phyloP scores from a whole-genome alignment of 2,888 invertebrate species.

The Pimpla rufipes region DNA sequence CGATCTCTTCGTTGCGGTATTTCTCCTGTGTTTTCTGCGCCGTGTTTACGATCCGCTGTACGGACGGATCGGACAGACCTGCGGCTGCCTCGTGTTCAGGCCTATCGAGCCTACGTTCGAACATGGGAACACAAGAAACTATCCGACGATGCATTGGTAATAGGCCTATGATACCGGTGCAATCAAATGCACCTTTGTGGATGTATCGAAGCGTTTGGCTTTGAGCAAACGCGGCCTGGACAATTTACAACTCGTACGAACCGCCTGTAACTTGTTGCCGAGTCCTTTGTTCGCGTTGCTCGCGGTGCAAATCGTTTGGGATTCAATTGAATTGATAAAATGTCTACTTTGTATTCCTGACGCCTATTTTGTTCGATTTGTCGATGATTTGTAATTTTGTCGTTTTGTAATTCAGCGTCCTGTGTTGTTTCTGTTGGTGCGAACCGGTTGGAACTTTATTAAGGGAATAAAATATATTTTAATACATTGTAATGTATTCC shows the following conservation, averaged over 20 bases:
- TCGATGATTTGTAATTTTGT: neutral
- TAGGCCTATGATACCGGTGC: neutral
- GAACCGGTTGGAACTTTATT: too few species aligned
- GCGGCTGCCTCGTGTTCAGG: neutral
- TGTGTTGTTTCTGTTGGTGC: too few species aligned
- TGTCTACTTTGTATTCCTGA: neutral
- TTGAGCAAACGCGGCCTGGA: neutral
- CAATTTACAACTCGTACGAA: neutral
- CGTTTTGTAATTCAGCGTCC: neutral
- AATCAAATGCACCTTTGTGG: neutral
- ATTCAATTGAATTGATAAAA: neutral
- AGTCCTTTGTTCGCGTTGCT: neutral
- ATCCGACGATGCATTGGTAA: constrained; percentile 10
- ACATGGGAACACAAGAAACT: neutral
- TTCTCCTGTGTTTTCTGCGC: constrained; percentile 8
- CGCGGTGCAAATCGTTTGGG: neutral
- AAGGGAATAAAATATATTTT: too few species aligned
- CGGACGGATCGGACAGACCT: neutral
- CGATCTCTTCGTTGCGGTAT: constrained; percentile 48
- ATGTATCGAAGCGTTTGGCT: neutral
- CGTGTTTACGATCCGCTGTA: neutral
- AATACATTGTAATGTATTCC: too few species aligned
- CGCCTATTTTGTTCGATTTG: neutral
- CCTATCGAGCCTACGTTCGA: neutral
- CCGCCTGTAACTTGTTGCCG: neutral